These are phyloP conservation scores for Lamellibrachia columna DNA, from an alignment of 2,888 invertebrate genomes.

Conservation along the genomic window DNA sequence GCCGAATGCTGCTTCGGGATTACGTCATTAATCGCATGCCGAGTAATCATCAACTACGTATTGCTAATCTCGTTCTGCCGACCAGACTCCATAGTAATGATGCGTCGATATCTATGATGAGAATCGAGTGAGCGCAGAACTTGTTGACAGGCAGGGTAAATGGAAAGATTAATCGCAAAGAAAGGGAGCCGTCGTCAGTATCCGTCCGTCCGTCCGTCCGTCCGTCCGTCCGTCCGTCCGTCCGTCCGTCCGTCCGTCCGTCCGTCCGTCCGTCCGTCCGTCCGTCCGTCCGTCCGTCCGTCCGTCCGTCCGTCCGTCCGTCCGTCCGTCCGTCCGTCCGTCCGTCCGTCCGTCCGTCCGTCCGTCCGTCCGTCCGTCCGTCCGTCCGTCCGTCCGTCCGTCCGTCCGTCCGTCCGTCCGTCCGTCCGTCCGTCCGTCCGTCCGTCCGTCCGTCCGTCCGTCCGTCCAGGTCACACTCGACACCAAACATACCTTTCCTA, in stretches of 20 bases:
- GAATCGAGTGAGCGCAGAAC: not conserved
- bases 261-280: not conserved
- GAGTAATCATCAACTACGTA: not conserved
- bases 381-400: not conserved
- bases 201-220: not conserved
- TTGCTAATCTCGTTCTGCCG: not conserved
- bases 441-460: not conserved
- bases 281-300: too few relatives aligned
- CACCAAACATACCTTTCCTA: too few relatives aligned
- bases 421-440: conserved; percentile 18
- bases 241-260: conserved; percentile 18
- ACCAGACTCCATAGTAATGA: not conserved
- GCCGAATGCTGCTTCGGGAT: not conserved
- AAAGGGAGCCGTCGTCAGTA: not conserved
- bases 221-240: too few relatives aligned
- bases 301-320: not conserved
- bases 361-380: conserved; percentile 16
- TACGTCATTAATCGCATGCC: not conserved
- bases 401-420: too few relatives aligned
- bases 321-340: too few relatives aligned
- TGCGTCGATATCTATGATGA: not conserved
- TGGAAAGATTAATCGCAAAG: not conserved
- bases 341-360: conserved; percentile 18
- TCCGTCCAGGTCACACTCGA: too few relatives aligned
- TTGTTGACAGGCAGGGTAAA: not conserved